These are phyloP conservation scores for Syrrhaptes paradoxus DNA, from an alignment of 2,113 vertebrate genomes.

Conservation along the genomic window DNA sequence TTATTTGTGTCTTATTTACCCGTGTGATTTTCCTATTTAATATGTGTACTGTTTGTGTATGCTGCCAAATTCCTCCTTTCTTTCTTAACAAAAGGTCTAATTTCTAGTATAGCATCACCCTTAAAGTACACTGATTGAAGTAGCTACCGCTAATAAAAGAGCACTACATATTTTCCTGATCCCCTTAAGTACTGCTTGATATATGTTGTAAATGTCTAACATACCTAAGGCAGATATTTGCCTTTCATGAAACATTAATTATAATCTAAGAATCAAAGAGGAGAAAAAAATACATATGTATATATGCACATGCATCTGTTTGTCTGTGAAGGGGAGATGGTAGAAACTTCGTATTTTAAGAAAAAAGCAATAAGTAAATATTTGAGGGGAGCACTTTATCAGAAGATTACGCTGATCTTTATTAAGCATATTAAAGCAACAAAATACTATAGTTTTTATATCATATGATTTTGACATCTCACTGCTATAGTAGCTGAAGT, in stretches of 20 bases:
- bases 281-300: not conserved
- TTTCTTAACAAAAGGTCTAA: not conserved
- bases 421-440: not conserved
- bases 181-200: not conserved
- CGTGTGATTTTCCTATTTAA: not conserved
- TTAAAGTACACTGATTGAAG: slow-evolving; percentile 17
- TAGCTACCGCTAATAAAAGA: not conserved
- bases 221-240: slow-evolving; percentile 28
- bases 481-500: not conserved
- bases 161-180: not conserved
- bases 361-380: not conserved
- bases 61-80: not conserved
- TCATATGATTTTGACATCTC: not conserved
- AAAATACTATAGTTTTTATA: not conserved
- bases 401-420: not conserved
- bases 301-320: not conserved
- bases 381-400: not conserved
- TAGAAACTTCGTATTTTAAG: not conserved
- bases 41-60: not conserved
- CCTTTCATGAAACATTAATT: slow-evolving; percentile 32
- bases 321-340: not conserved
- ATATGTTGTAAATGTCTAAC: not conserved
- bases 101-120: not conserved
- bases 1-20: not conserved
- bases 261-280: slow-evolving; percentile 5